Conservation (phyloP, 1,140 invertebrate genomes). For the Phocides pigmalion region DNA sequence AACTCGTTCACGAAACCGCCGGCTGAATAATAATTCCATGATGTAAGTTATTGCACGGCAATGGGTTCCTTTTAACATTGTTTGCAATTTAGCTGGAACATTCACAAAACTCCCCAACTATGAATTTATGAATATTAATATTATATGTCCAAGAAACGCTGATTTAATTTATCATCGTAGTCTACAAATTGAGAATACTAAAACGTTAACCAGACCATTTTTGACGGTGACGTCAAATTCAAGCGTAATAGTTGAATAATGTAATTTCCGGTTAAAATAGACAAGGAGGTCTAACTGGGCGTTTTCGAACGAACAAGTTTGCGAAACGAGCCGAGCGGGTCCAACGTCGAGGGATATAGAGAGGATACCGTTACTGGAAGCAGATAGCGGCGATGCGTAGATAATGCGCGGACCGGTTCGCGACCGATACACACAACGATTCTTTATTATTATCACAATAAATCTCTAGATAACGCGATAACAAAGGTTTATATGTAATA, state of each 20-base stretch:
- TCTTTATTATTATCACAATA: slow-evolving; percentile 49
- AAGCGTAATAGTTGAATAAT: slow-evolving; percentile 32
- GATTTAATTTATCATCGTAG: slow-evolving; percentile 40
- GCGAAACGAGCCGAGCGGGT: slow-evolving; percentile 40
- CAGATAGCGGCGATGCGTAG: slow-evolving; percentile 57
- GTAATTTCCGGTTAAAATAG: slow-evolving; percentile 48
- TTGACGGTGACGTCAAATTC: slow-evolving; percentile 25
- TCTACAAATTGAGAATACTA: slow-evolving; percentile 10
- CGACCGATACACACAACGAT: slow-evolving; percentile 47
- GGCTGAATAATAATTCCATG: slow-evolving; percentile 33
- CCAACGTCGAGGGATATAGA: slow-evolving; percentile 47
- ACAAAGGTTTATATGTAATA: slow-evolving; percentile 28
- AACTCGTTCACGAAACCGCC: slow-evolving; percentile 26
- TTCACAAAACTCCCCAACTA: slow-evolving; percentile 33
- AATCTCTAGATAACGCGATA: slow-evolving; percentile 41
- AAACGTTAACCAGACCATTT: slow-evolving; percentile 3
- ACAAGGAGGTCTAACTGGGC: slow-evolving; percentile 42
- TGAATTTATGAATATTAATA: slow-evolving; percentile 63
- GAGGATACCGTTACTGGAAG: slow-evolving; percentile 61
- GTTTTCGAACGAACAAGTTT: slow-evolving; percentile 48
- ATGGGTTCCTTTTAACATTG: slow-evolving; percentile 33
- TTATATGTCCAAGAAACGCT: slow-evolving; percentile 30
- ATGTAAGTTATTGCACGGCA: slow-evolving; percentile 20
- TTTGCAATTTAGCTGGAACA: slow-evolving; percentile 35
- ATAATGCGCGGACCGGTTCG: slow-evolving; percentile 62